These are phyloP conservation scores for Cynoglossus semilaevis DNA, from an alignment of 2,113 vertebrate species.

Conservation along the genomic window DNA sequence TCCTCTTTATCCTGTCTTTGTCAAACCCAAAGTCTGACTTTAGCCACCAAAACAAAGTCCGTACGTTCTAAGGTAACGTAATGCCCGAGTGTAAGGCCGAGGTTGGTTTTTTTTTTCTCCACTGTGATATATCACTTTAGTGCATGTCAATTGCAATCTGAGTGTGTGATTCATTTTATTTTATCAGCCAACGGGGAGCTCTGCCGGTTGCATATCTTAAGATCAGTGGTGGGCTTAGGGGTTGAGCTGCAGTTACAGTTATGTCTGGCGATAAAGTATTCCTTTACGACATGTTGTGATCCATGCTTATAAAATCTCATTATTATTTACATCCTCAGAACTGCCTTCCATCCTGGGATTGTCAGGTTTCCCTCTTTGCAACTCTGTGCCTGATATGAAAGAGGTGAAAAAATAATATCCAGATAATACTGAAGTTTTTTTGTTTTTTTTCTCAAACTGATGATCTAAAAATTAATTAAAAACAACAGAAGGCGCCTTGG, in stretches of 20 bases:
- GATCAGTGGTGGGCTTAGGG: conserved; percentile 25
- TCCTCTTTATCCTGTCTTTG: background rate
- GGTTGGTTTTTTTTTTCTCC: conserved; percentile 3
- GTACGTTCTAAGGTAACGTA: no score
- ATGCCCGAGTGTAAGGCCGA: conserved; percentile 1
- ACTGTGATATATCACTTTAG: background rate
- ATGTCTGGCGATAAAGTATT: conserved; percentile 37
- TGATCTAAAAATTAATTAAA: conserved; percentile 1
- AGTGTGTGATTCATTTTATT: conserved; percentile 26
- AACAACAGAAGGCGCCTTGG: conserved; percentile 2
- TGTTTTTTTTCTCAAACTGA: background rate
- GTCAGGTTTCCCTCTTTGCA: conserved; percentile 2
- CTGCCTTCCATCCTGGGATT: conserved; percentile 11
- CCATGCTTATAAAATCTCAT: conserved; percentile 25
- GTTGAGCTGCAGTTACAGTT: conserved; percentile 36
- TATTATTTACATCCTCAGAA: conserved; percentile 18
- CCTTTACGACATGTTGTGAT: conserved; percentile 29
- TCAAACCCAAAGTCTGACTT: no score
- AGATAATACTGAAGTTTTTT: no score
- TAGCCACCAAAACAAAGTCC: background rate
- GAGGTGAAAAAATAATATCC: background rate
- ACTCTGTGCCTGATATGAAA: background rate
- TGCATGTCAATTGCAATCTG: conserved; percentile 22
- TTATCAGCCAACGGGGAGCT: conserved; percentile 32
- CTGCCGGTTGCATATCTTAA: conserved; percentile 34